Percentiles rank a stretch among this genome's conserved stretches.
These are phyloP conservation scores for Lepidostoma basale DNA, from an alignment of 1,140 invertebrate genomes.

Conservation along the genomic window DNA sequence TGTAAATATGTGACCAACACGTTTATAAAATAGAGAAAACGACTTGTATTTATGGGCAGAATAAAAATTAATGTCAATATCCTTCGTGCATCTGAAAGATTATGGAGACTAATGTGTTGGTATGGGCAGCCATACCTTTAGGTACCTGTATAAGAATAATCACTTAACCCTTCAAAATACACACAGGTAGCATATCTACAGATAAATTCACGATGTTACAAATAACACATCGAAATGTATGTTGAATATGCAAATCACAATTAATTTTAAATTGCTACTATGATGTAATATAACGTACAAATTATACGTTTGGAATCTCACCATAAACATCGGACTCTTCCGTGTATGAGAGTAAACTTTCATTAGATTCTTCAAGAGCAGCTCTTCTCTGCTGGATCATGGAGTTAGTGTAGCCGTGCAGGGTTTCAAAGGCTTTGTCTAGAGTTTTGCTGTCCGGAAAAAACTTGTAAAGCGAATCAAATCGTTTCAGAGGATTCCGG, in stretches of 20 bases:
- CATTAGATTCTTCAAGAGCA: slow-evolving; percentile 50
- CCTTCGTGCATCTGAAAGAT: too few species aligned
- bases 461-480: slow-evolving; percentile 53
- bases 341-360: slow-evolving; percentile 40
- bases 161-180: background rate
- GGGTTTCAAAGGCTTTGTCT: slow-evolving; percentile 63
- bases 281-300: background rate
- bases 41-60: too few species aligned
- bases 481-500: slow-evolving; percentile 51
- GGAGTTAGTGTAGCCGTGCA: slow-evolving; percentile 72
- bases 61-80: too few species aligned
- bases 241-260: background rate
- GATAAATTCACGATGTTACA: too few species aligned
- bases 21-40: background rate
- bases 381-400: slow-evolving; percentile 60
- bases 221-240: background rate
- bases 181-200: too few species aligned
- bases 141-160: background rate
- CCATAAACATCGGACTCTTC: slow-evolving; percentile 29
- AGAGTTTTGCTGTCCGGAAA: slow-evolving; percentile 54
- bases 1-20: background rate
- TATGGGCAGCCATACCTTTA: background rate
- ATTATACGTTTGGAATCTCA: background rate
- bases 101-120: background rate
- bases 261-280: background rate